Evolutionary conservation across 37 sponge, comb jelly and placozoan genomes (phyloP), one percentile per base, ranked within the genome.

Genomic region (Petrosia ficiformis): DNA sequence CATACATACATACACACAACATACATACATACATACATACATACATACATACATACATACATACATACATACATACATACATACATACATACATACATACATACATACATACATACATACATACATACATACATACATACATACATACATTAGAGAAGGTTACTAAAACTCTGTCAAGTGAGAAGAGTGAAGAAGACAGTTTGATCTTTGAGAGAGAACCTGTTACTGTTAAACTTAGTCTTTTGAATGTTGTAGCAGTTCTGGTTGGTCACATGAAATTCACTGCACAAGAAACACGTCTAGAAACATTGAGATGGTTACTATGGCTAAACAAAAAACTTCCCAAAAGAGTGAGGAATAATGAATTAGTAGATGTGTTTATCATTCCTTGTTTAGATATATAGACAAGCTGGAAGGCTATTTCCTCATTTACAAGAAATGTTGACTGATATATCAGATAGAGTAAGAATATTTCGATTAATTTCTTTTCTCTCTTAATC

Each of bases 291-390:
- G 95, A 91, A 59, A 92, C 92, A 4, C 72, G 90, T 56, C 74
- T 74, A 32, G 96, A 92, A 36, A 71, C 88, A 31, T 87, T 95
- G 16, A 52, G 82, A 0, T 95, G 96, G 96, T 37, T 95, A 61
- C 70, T 88, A 59, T 87, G 92, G 89, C 76, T 95, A n/a, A 90
- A 93, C 63, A 75, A 89, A 56, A 69, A 81, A 64, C 65, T 89
- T 2, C 94, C 94, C 31, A 89, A 80, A 65, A 74, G 91, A 72
- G 90, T 89, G 19, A 35, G 82, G 54, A 44, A 52, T 29, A 3
- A 16, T 14, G 21, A 2, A 35, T 60, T 4, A 29, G 25, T 3
- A 31, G 14, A 8, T 48, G 14, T 14, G 14, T 19, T 2, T 22
- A 33, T 36, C 2, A 28, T 64, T 39, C 29, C 29, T 68, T 74